phyloP scores from a whole-genome alignment of 1,140 invertebrate species.

The Kradibia gibbosae region DNA sequence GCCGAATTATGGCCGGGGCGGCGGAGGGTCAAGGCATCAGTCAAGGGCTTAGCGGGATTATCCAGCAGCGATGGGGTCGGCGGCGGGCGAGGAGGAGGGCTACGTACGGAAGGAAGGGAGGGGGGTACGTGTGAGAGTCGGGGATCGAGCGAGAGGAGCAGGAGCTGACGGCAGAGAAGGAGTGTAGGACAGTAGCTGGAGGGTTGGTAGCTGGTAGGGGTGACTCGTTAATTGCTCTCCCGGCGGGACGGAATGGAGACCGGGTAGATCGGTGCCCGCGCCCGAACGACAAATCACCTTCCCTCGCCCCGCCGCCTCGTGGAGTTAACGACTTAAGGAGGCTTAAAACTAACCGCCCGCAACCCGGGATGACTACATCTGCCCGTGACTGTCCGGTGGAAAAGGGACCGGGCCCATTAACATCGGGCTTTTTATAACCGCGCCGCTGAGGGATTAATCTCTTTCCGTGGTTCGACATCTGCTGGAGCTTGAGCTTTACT shows the following conservation, averaged over 20 bases:
- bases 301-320: neutral
- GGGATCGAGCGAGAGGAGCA: neutral
- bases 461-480: neutral
- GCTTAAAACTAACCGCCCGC: slow-evolving; percentile 60
- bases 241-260: slow-evolving; percentile 51
- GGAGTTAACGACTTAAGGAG: slow-evolving; percentile 68
- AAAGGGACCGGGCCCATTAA: neutral
- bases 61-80: slow-evolving; percentile 51
- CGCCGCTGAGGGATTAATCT: neutral
- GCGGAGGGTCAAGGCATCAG: slow-evolving; percentile 60
- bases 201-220: no score
- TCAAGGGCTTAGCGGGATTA: slow-evolving; percentile 69
- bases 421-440: neutral
- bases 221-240: slow-evolving; percentile 68
- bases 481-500: neutral
- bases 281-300: slow-evolving; percentile 61
- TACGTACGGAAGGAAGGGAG: neutral
- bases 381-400: slow-evolving; percentile 19
- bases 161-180: no score
- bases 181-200: no score
- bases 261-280: slow-evolving; percentile 33
- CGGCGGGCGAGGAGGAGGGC: no score
- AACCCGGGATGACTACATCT: slow-evolving; percentile 54
- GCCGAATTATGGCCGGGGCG: slow-evolving; percentile 35
- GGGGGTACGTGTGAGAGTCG: neutral